Percentiles rank a stretch among this genome's conserved stretches.
Evolutionary conservation across 2,113 vertebrate species (phyloP).

Genomic region (Ramphastos sulfuratus): DNA sequence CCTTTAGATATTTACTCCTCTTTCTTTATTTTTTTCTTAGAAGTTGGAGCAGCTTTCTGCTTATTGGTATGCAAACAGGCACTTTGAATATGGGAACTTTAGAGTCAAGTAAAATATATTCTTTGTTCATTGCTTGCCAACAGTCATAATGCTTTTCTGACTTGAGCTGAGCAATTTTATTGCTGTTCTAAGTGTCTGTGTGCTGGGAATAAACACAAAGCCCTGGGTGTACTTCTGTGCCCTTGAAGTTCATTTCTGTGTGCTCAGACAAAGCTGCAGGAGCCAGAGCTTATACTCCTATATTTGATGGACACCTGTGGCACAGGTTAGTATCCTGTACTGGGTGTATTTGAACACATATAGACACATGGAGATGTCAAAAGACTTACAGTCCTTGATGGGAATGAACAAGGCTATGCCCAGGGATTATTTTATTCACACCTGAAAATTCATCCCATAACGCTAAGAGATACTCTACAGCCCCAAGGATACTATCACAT

Average conservation of each 20-base stretch:
- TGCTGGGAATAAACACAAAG: neutral
- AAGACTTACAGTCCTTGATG: neutral
- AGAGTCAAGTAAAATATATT: conserved; percentile 5
- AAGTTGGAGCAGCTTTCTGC: neutral
- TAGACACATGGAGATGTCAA: neutral
- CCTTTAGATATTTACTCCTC: neutral
- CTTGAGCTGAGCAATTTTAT: neutral
- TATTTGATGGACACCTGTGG: fast-evolving
- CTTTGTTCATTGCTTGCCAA: neutral
- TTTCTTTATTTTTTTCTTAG: neutral
- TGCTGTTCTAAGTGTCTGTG: neutral
- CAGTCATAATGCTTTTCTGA: neutral
- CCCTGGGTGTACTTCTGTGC: neutral
- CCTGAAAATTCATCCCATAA: neutral
- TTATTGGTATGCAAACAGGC: neutral
- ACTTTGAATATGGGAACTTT: neutral
- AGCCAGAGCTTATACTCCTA: neutral
- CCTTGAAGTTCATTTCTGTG: neutral
- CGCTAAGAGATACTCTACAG: neutral
- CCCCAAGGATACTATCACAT: neutral
- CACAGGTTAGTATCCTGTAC: neutral
- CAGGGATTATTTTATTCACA: neutral
- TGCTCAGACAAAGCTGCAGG: neutral
- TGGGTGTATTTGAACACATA: too few species aligned
- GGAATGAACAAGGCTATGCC: neutral